These are phyloP conservation scores for Lysiphlebus fabarum DNA, from an alignment of 1,140 invertebrate genomes.

Conservation along the genomic window DNA sequence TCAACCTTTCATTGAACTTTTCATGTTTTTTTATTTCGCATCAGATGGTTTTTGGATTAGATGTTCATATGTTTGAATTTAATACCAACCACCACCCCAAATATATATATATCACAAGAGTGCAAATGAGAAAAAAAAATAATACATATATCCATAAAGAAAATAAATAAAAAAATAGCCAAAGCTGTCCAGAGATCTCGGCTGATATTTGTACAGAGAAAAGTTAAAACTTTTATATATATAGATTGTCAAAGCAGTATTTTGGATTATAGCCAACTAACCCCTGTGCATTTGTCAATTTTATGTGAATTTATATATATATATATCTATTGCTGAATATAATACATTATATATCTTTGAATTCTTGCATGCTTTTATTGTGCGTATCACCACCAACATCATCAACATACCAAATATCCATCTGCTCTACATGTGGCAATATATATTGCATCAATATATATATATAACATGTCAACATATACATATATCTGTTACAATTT, in stretches of 20 bases:
- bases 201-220: not conserved
- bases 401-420: no score
- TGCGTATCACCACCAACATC: no score
- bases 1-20: constrained; percentile 18
- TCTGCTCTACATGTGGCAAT: no score
- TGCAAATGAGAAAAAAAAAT: no score
- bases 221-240: not conserved
- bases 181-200: not conserved
- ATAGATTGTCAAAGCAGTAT: not conserved
- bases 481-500: no score
- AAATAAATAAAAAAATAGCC: not conserved
- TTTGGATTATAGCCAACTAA: constrained; percentile 25
- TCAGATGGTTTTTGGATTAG: constrained; percentile 26
- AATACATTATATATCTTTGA: no score
- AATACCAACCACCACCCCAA: constrained; percentile 13
- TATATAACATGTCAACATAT: no score
- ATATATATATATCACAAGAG: constrained; percentile 15
- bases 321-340: no score
- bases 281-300: constrained; percentile 4
- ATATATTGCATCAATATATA: no score
- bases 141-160: no score
- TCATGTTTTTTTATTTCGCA: constrained; percentile 18
- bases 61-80: constrained; percentile 17
- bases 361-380: no score
- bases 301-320: no score